phyloP scores from a whole-genome alignment of 2,113 vertebrate genomes.

The Amblyornis subalaris region DNA sequence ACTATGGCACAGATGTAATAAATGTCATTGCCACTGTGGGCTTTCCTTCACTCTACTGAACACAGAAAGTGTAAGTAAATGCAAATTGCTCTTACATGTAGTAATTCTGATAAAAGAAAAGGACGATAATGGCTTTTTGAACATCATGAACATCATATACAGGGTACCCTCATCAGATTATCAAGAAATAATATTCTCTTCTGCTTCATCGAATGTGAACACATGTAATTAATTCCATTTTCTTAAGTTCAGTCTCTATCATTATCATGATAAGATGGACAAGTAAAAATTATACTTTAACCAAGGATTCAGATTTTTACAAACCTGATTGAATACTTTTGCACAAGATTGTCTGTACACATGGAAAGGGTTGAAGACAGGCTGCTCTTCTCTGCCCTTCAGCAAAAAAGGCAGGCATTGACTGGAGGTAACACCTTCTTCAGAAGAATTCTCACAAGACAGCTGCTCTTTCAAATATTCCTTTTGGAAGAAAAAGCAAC shows the following conservation, averaged over 20 bases:
- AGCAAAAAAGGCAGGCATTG: conserved; percentile 60
- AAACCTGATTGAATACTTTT: conserved; percentile 84
- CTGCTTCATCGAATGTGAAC: neutral
- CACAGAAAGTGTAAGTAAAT: neutral
- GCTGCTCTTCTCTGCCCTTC: conserved; percentile 8
- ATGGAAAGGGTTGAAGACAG: conserved; percentile 82
- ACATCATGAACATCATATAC: neutral
- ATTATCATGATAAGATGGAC: neutral
- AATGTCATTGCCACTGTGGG: neutral
- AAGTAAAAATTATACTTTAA: neutral
- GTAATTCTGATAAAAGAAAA: neutral
- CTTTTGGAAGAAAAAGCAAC: conserved; percentile 62
- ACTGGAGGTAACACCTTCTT: conserved; percentile 15
- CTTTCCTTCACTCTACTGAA: neutral
- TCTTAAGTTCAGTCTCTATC: neutral
- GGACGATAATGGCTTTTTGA: neutral
- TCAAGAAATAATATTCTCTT: neutral
- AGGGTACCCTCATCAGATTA: neutral
- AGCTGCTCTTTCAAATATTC: conserved; percentile 81
- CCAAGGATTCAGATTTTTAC: conserved; percentile 39
- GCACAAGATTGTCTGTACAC: conserved; percentile 76
- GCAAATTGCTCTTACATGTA: neutral
- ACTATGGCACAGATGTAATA: neutral
- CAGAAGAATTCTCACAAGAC: conserved; percentile 43
- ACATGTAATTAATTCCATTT: neutral